Percentiles rank a stretch among this genome's conserved stretches.
These are phyloP conservation scores for Corythornis cristatus DNA, from an alignment of 2,113 vertebrate genomes.

Conservation along the genomic window DNA sequence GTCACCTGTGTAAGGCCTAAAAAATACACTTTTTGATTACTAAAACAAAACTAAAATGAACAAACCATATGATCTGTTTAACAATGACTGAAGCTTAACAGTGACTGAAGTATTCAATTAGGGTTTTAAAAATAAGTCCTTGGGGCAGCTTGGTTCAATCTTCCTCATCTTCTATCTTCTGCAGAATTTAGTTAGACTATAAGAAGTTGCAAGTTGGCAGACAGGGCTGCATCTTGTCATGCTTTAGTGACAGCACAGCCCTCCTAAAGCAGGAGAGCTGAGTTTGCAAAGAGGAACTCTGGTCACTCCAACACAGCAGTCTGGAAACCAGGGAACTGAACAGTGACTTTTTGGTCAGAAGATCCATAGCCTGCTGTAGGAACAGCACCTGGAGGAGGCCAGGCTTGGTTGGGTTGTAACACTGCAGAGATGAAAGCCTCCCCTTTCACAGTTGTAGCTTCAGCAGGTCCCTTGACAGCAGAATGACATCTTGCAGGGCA, in stretches of 20 bases:
- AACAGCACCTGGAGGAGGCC: slow-evolving; percentile 28
- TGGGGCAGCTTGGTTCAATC: not conserved
- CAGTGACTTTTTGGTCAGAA: not conserved
- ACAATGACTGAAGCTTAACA: not conserved
- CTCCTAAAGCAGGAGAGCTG: not conserved
- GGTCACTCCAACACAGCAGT: not conserved
- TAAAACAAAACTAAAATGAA: too few relatives aligned
- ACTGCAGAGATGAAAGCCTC: slow-evolving; percentile 32
- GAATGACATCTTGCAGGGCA: slow-evolving; percentile 12
- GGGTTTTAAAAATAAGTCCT: not conserved
- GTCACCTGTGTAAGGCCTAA: not conserved
- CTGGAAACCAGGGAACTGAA: not conserved
- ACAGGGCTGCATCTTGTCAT: not conserved
- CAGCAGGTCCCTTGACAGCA: slow-evolving; percentile 50
- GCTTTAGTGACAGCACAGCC: not conserved
- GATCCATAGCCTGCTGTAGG: slow-evolving; percentile 15
- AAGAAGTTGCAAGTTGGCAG: not conserved
- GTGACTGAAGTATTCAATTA: not conserved
- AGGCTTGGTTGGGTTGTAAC: slow-evolving; percentile 11
- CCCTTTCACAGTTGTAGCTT: slow-evolving; percentile 34
- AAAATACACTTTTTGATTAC: not conserved
- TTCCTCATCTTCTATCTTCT: not conserved
- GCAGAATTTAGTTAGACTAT: not conserved
- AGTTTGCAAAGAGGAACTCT: not conserved
- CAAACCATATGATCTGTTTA: not conserved